These are phyloP conservation scores for Xiphias gladius DNA, from an alignment of 2,113 vertebrate species.

Conservation along the genomic window DNA sequence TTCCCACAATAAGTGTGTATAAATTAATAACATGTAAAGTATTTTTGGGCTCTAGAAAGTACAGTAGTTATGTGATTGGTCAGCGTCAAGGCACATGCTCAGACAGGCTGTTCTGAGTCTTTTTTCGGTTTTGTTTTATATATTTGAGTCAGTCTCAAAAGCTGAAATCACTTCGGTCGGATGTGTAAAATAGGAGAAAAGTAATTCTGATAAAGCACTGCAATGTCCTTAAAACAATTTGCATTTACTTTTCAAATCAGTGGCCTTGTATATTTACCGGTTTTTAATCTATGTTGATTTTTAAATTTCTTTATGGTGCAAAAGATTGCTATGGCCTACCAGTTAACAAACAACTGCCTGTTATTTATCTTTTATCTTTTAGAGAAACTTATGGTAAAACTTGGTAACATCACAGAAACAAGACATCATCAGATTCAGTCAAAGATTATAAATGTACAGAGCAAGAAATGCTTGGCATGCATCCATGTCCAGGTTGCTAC, in stretches of 20 bases:
- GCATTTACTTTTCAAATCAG: not conserved
- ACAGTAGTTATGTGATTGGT: not conserved
- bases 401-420: not conserved
- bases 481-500: not conserved
- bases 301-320: too few relatives aligned
- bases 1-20: not conserved
- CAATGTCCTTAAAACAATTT: too few relatives aligned
- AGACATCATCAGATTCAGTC: not conserved
- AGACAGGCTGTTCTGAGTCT: too few relatives aligned
- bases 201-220: too few relatives aligned
- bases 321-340: too few relatives aligned
- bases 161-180: too few relatives aligned
- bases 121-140: not conserved
- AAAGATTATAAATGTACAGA: constrained; percentile 22
- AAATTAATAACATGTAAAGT: not conserved
- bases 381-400: not conserved
- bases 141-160: not conserved
- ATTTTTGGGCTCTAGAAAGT: not conserved
- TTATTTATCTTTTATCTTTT: not conserved
- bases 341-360: too few relatives aligned
- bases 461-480: constrained; percentile 4
- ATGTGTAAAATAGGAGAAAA: too few relatives aligned
- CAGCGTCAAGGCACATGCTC: too few relatives aligned
- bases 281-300: not conserved
- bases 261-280: not conserved